Percentiles rank a stretch among this genome's conserved stretches.
These are phyloP conservation scores for Oncorhynchus keta DNA, from an alignment of 2,113 vertebrate genomes.

Conservation along the genomic window DNA sequence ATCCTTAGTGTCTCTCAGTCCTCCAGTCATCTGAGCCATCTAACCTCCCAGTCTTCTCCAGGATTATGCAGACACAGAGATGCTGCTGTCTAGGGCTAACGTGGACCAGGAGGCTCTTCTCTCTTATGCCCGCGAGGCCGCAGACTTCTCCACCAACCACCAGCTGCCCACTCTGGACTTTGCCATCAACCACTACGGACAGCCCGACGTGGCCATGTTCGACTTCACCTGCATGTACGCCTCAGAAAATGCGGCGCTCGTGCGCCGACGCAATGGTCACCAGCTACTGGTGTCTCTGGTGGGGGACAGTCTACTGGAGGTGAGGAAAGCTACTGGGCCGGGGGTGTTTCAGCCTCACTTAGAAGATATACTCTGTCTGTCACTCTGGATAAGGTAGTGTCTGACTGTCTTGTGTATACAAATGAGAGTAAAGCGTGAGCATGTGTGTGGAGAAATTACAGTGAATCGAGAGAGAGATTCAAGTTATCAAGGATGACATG, in stretches of 20 bases:
- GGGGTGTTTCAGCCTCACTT: too few species aligned
- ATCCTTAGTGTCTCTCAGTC: too few species aligned
- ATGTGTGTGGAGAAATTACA: too few species aligned
- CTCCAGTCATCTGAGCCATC: too few species aligned
- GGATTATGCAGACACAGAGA: slow-evolving; percentile 93
- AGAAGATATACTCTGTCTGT: too few species aligned
- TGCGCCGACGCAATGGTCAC: slow-evolving; percentile 88
- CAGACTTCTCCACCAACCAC: slow-evolving; percentile 95
- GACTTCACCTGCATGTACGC: slow-evolving; percentile 99
- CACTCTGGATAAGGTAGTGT: too few species aligned
- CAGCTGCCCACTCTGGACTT: slow-evolving; percentile 92
- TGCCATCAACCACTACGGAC: slow-evolving; percentile 98
- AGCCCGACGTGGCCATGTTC: slow-evolving; percentile 98
- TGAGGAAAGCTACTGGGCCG: slow-evolving; percentile 49
- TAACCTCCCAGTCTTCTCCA: slow-evolving; percentile 48
- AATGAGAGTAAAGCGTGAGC: too few species aligned
- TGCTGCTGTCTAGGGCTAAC: slow-evolving; percentile 91
- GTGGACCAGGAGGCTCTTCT: slow-evolving; percentile 94
- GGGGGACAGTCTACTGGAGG: slow-evolving; percentile 96
- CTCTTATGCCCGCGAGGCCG: slow-evolving; percentile 89
- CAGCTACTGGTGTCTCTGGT: slow-evolving; percentile 89
- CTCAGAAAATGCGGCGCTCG: slow-evolving; percentile 91
- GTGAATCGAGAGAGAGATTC: too few species aligned
- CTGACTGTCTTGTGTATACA: too few species aligned
- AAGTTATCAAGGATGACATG: too few species aligned